Evolutionary conservation across 2,888 invertebrate genomes (phyloP).

Genomic region (Elysia crispata): DNA sequence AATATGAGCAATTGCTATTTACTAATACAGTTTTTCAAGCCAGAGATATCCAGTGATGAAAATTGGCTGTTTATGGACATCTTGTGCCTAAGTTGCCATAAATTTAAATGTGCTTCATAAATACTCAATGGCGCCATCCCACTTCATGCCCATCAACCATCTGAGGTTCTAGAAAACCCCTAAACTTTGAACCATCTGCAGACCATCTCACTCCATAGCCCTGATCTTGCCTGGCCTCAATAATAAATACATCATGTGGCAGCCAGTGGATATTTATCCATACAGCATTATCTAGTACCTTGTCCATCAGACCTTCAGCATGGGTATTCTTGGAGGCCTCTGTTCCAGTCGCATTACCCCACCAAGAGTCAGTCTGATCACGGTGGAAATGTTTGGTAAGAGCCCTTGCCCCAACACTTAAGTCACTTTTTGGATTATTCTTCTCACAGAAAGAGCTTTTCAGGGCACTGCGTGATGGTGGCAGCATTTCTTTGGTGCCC

Average conservation of each 20-base stretch:
- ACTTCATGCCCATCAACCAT: slow-evolving; percentile 75
- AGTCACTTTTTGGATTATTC: slow-evolving; percentile 66
- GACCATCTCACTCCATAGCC: slow-evolving; percentile 76
- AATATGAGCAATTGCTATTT: too few species aligned
- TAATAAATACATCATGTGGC: slow-evolving; percentile 65
- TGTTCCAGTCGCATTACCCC: slow-evolving; percentile 73
- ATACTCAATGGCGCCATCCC: slow-evolving; percentile 71
- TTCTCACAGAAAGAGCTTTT: slow-evolving; percentile 66
- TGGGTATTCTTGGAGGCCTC: slow-evolving; percentile 74
- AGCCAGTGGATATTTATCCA: slow-evolving; percentile 77
- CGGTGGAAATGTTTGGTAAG: slow-evolving; percentile 75
- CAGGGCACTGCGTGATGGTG: slow-evolving; percentile 65
- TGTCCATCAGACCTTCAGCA: slow-evolving; percentile 66
- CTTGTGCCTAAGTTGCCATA: too few species aligned
- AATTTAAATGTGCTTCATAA: too few species aligned
- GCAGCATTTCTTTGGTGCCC: slow-evolving; percentile 71
- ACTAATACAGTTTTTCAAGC: too few species aligned
- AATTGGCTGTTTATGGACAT: too few species aligned
- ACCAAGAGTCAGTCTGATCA: slow-evolving; percentile 72
- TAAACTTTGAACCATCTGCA: slow-evolving; percentile 70
- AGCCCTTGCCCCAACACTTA: slow-evolving; percentile 74
- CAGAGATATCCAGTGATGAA: too few species aligned
- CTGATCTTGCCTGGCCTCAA: slow-evolving; percentile 46
- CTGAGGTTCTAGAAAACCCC: slow-evolving; percentile 76
- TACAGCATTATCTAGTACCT: slow-evolving; percentile 72